A percentile compares a stretch with the other conserved stretches of the same genome.
phyloP scores from a whole-genome alignment of 2,888 invertebrate genomes.

The Pinctada fucata region DNA sequence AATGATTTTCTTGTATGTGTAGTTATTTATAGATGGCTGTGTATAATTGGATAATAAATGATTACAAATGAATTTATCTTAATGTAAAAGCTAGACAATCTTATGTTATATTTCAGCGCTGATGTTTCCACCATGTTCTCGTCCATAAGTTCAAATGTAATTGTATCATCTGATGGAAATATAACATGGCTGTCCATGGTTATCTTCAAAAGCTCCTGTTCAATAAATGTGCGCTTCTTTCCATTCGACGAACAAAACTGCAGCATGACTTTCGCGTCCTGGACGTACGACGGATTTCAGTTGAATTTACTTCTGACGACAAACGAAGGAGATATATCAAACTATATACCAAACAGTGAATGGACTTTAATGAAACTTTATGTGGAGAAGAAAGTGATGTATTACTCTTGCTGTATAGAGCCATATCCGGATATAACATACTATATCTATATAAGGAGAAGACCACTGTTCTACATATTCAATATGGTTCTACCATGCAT shows the following conservation, averaged over 20 bases:
- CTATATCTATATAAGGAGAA: slow-evolving; percentile 77
- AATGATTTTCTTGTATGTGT: no score
- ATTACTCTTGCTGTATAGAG: slow-evolving; percentile 78
- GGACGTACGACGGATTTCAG: slow-evolving; percentile 80
- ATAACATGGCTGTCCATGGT: slow-evolving; percentile 81
- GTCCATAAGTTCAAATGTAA: slow-evolving; percentile 79
- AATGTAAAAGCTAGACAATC: no score
- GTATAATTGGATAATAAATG: no score
- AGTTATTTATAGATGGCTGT: no score
- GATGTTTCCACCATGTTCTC: slow-evolving; percentile 73
- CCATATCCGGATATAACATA: slow-evolving; percentile 80
- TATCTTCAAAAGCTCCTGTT: slow-evolving; percentile 79
- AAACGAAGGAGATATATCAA: slow-evolving; percentile 89
- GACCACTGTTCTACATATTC: slow-evolving; percentile 80
- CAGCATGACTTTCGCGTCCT: slow-evolving; percentile 79
- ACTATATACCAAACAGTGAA: slow-evolving; percentile 94
- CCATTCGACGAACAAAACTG: slow-evolving; percentile 81
- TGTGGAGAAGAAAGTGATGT: slow-evolving; percentile 79
- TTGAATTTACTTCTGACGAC: slow-evolving; percentile 77
- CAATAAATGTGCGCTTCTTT: slow-evolving; percentile 80
- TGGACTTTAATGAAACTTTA: slow-evolving; percentile 83
- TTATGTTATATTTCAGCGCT: slow-evolving; percentile 63
- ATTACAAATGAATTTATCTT: no score
- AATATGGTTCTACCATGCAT: slow-evolving; percentile 80
- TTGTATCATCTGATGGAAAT: slow-evolving; percentile 79